Base-by-base conservation (phyloP, 2,888 invertebrate species). In the Tachina grossa region DNA sequence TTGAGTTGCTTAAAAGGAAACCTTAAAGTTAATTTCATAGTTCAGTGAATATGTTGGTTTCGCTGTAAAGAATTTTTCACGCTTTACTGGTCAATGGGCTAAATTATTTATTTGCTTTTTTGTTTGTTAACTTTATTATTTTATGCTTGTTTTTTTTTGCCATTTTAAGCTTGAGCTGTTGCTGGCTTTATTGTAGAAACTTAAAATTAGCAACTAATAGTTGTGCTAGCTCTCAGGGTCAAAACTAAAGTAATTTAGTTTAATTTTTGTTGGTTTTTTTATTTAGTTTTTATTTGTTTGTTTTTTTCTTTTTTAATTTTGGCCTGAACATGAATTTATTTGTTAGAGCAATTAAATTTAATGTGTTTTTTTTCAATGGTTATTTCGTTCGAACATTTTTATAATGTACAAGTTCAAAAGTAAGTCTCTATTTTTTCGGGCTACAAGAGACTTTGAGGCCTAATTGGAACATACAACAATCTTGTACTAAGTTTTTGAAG, bases 1-100 rank as follows among this genome's bases (percentile, higher is more conserved):
- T 39, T 47, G 13, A 66, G 31, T 19, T 47, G 51, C 14, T 63
- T 43, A 16, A 69, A 19, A 39, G 47, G 68, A 68, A 76, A 53
- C 14, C 14, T 55, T 61, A 16, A 51, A 69, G 55, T 80, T 81
- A 81, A 81, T 81, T 81, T 81, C 81, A 81, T 31, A 81, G 68
- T 75, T 75, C 68, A 51, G 43, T 75, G 66, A 74, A 74, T 81
- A 11, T 31, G 57, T 68, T 68, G 74, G 49, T 72, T 78, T 65
- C 22, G n/a, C 65, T 69, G 49, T 13, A 66, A 74, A 80, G 41
- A 72, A 66, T 80, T 66, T 53, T 80, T 74, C 47, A 80, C 74
- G 81, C 74, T 81, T 81, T 45, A 65, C 59, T 81, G 81, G 49
- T 75, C 80, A 68, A 39, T 59, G 74, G 31, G 45, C 68, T 59